Evolutionary conservation across 1,140 invertebrate species (phyloP).

Genomic region (Papilio xuthus): DNA sequence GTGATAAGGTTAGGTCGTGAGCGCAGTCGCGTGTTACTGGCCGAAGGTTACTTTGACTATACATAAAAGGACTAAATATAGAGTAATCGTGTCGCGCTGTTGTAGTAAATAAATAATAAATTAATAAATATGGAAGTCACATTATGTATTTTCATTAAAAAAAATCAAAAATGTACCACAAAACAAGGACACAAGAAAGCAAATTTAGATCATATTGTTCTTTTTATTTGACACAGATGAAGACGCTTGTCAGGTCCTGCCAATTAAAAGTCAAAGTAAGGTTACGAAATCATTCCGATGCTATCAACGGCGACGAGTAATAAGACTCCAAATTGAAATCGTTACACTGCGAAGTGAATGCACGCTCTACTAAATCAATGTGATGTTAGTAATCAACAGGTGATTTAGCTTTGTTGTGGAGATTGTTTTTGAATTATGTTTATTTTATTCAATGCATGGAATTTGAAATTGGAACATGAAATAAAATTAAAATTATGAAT

Average conservation of each 20-base stretch:
- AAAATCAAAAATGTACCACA: not conserved
- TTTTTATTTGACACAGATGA: not conserved
- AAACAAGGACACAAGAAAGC: not conserved
- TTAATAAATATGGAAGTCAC: not conserved
- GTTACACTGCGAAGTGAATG: constrained; percentile 44
- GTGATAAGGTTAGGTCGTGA: constrained; percentile 51
- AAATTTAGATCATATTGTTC: not conserved
- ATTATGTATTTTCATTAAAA: not conserved
- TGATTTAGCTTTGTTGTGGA: constrained; percentile 24
- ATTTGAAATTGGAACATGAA: not conserved
- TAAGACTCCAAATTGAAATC: constrained; percentile 50
- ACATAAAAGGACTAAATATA: not conserved
- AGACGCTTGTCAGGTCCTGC: not conserved
- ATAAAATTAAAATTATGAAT: not conserved
- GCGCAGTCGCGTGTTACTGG: constrained; percentile 53
- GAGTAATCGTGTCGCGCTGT: no score
- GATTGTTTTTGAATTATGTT: constrained; percentile 13
- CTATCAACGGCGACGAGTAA: constrained; percentile 48
- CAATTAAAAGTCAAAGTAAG: constrained; percentile 39
- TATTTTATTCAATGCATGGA: not conserved
- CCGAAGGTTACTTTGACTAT: constrained; percentile 45
- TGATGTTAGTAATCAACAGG: constrained; percentile 29
- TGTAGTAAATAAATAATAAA: not conserved
- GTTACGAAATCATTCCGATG: constrained; percentile 60
- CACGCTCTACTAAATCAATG: constrained; percentile 28